These are phyloP conservation scores for Choloepus hoffmanni DNA, from an alignment of 2,113 vertebrate genomes.

Conservation along the genomic window DNA sequence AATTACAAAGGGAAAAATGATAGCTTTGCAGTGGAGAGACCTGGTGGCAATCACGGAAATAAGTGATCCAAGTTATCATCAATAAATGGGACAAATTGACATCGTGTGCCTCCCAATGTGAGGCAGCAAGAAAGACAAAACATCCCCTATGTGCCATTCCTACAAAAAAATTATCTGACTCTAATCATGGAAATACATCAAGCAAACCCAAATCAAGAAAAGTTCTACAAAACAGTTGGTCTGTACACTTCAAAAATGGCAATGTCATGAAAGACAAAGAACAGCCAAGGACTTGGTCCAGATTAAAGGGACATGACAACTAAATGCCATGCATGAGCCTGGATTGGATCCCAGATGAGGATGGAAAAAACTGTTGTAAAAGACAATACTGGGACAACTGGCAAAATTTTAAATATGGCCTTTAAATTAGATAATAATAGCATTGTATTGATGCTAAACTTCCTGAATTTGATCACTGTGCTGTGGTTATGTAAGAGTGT, in stretches of 20 bases:
- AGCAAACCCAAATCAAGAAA: neutral
- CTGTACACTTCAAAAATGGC: neutral
- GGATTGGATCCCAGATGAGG: neutral
- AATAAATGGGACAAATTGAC: neutral
- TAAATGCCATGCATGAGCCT: neutral
- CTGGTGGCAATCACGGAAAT: neutral
- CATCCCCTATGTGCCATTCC: neutral
- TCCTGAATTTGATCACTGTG: neutral
- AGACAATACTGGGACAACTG: neutral
- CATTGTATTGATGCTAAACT: neutral
- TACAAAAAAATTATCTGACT: neutral
- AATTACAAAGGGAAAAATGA: neutral
- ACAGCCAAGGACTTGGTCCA: neutral
- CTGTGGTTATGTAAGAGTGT: neutral
- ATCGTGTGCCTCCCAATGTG: neutral
- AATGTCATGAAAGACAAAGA: neutral
- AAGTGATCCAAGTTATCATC: neutral
- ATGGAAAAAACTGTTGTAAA: neutral
- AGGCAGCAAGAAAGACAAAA: fast-evolving
- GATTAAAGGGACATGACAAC: neutral
- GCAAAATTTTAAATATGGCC: neutral
- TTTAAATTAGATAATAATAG: neutral
- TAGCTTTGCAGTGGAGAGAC: neutral
- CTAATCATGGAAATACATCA: neutral
- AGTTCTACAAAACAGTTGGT: neutral